Base-by-base conservation (phyloP, 1,140 invertebrate genomes). In the Drosophila repleta region DNA sequence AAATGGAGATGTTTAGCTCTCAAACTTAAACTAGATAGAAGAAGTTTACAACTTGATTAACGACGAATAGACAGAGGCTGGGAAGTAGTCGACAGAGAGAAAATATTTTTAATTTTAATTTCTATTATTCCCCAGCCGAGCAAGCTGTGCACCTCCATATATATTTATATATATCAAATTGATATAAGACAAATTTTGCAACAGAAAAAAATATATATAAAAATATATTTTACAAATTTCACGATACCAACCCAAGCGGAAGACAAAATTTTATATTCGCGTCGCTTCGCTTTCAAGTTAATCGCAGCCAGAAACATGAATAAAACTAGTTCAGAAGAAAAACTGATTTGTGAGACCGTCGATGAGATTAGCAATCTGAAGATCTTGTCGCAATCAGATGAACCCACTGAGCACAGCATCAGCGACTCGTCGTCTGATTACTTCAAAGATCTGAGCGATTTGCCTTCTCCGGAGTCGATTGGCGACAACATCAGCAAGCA, bases 251-350 rank as follows among this genome's bases (percentile, higher is more conserved):
- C 18, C 8, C 20, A 5, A 10, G 29, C 20, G 24, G 18, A 29
- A 29, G 17, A 26, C 37, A 13, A 65, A 64, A 56, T 56, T 56
- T 46, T 21, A 15, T 4, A 46, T 64, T 55, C 43, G 39, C 5
- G 1, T 17, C 55, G 46, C 8, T 17, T 5, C 8, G 4, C 20
- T 13, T 11, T 35, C 29, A 32, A 11, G 10, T 41, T 17, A n/a
- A 29, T 29, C 29, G 29, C 26, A 29, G 7, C 26, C 5, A 29
- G 6, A 0, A 45, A 11, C 18, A 66, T 66, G 63, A 43, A 45
- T 8, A 45, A 15, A 7, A 26, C 24, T 29, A 35, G 11, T 35
- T 46, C 43, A 10, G 20, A 26, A 7, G 37, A 17, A 4, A 2
- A 2, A 1, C 1, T 37, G 13, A 18, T 45, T 3, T 41, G 2